Evolutionary conservation across 2,888 invertebrate species (phyloP).

Genomic region (Aphidius colemani): DNA sequence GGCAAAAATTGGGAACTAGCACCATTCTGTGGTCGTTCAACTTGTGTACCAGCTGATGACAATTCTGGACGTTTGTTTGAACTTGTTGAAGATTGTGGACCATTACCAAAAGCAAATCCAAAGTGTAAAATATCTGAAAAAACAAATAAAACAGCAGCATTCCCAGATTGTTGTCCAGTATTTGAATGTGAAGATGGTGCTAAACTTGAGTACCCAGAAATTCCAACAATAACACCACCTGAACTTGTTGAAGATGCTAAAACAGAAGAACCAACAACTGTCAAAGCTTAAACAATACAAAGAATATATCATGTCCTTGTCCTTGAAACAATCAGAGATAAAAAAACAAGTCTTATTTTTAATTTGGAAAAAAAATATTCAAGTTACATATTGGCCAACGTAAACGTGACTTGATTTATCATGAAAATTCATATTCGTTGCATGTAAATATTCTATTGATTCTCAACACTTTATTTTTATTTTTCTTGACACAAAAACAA

Average conservation of each 20-base stretch:
- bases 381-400: constrained; percentile 15
- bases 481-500: not conserved
- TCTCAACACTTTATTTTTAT: constrained; percentile 4
- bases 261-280: constrained; percentile 46
- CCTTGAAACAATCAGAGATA: not conserved
- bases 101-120: constrained; percentile 82
- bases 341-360: not conserved
- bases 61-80: constrained; percentile 77
- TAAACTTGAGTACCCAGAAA: constrained; percentile 84
- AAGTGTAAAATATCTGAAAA: constrained; percentile 88
- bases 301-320: not conserved
- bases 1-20: constrained; percentile 83
- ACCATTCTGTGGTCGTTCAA: constrained; percentile 90
- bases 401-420: constrained; percentile 15
- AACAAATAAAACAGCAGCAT: constrained; percentile 87
- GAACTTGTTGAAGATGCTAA: constrained; percentile 56
- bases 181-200: constrained; percentile 87
- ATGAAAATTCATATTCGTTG: constrained; percentile 1
- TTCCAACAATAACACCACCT: constrained; percentile 65
- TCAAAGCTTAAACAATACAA: constrained; percentile 35
- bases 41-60: constrained; percentile 81
- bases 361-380: constrained; percentile 3
- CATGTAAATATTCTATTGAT: constrained; percentile 18
- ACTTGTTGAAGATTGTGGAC: constrained; percentile 88
- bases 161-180: constrained; percentile 84